Conservation (phyloP, 1,140 invertebrate genomes). For the Psix sp. region DNA sequence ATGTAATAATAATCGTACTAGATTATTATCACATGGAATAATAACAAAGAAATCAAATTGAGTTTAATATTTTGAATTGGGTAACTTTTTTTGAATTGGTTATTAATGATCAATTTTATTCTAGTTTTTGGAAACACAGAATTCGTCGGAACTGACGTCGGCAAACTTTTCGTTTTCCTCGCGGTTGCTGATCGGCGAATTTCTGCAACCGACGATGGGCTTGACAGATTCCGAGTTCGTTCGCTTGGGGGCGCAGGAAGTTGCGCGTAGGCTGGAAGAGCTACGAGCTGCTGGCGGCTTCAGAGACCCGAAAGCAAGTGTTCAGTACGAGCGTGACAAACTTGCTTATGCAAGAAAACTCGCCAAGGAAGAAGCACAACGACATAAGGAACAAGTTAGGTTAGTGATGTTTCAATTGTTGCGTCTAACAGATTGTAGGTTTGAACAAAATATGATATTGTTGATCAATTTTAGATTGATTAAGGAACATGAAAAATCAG, state of each 20-base stretch:
- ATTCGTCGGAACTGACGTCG: constrained; percentile 84
- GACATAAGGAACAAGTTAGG: constrained; percentile 80
- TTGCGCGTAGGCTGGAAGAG: constrained; percentile 79
- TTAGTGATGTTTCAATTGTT: constrained; percentile 49
- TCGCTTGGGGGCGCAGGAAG: constrained; percentile 75
- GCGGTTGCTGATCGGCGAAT: constrained; percentile 91
- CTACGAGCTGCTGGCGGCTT: constrained; percentile 75
- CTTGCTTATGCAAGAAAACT: constrained; percentile 79
- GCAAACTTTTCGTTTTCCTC: constrained; percentile 96
- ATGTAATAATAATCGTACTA: neutral
- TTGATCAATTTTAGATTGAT: constrained; percentile 78
- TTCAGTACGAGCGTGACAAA: constrained; percentile 79
- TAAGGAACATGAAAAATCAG: constrained; percentile 87
- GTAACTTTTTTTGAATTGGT: no score
- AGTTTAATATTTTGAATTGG: no score
- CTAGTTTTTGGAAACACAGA: constrained; percentile 88
- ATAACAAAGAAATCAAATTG: no score
- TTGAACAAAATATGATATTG: neutral
- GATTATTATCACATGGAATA: no score
- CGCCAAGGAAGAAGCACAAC: constrained; percentile 78
- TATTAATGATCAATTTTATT: constrained; percentile 39
- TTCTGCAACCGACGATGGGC: constrained; percentile 82
- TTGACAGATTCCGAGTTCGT: constrained; percentile 75
- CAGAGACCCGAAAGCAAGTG: constrained; percentile 69
- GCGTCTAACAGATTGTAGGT: neutral